phyloP scores from a whole-genome alignment of 2,888 invertebrate genomes.

The Caradrina clavipalpis region DNA sequence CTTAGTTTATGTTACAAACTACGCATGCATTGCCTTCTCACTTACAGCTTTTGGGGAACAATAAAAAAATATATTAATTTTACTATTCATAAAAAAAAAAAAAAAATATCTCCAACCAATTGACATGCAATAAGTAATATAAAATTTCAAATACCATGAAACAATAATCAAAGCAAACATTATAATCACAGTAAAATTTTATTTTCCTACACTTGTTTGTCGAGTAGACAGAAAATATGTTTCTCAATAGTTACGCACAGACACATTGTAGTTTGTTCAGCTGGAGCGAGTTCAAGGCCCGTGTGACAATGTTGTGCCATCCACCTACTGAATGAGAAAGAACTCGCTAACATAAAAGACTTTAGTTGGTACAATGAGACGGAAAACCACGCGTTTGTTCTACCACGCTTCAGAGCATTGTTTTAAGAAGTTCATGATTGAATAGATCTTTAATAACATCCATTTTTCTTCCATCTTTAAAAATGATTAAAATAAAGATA shows the following conservation, averaged over 20 bases:
- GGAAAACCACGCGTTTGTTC: constrained; percentile 41
- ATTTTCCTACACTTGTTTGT: constrained; percentile 54
- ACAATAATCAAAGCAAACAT: constrained; percentile 4
- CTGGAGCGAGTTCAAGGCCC: constrained; percentile 86
- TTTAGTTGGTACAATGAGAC: constrained; percentile 53
- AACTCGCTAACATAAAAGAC: constrained; percentile 68
- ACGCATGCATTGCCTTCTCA: constrained; percentile 63
- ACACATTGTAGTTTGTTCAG: constrained; percentile 78
- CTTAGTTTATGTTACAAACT: constrained; percentile 82
- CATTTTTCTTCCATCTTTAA: not conserved
- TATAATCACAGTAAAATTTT: constrained; percentile 20
- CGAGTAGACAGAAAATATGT: constrained; percentile 66
- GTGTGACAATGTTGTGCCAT: constrained; percentile 73
- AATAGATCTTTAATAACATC: constrained; percentile 5
- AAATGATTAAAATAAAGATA: too few species aligned
- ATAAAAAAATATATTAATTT: not conserved
- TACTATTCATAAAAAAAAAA: not conserved
- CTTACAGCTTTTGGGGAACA: not conserved
- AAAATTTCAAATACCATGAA: constrained; percentile 8
- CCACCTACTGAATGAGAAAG: constrained; percentile 70
- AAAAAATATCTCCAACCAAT: not conserved
- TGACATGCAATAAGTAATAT: not conserved
- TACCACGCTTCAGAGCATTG: constrained; percentile 27
- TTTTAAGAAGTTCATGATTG: constrained; percentile 21
- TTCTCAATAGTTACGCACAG: constrained; percentile 66